Conservation (phyloP, 2,888 invertebrate genomes). For the Xanthorhoe spadicearia region DNA sequence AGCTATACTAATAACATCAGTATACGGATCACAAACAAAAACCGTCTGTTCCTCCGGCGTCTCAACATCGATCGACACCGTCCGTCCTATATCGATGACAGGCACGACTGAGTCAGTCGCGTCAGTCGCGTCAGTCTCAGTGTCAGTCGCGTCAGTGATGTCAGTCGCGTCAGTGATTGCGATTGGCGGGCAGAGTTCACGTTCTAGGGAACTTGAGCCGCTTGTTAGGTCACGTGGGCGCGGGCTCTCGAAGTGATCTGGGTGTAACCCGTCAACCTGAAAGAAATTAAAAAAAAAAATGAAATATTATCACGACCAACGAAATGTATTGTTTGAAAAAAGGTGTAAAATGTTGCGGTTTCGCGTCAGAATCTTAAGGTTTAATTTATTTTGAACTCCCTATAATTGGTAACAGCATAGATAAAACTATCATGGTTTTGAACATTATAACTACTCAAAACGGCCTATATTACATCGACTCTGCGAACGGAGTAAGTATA, state of each 20-base stretch:
- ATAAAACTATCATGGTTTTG: too few relatives aligned
- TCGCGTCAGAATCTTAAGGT: too few relatives aligned
- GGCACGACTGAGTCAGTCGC: slow-evolving; percentile 7
- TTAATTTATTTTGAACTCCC: too few relatives aligned
- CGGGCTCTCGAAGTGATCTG: slow-evolving; percentile 68
- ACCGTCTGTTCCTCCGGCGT: slow-evolving; percentile 72
- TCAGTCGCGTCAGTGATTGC: slow-evolving; percentile 6
- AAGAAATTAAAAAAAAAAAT: too few relatives aligned
- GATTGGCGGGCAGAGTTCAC: slow-evolving; percentile 59
- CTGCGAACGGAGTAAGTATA: too few relatives aligned
- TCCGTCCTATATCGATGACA: slow-evolving; percentile 22
- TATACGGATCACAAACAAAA: slow-evolving; percentile 67
- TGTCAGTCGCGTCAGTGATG: not conserved
- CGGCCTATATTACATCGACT: too few relatives aligned
- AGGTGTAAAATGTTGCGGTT: too few relatives aligned
- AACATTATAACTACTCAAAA: too few relatives aligned
- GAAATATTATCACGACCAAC: too few relatives aligned
- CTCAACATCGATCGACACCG: slow-evolving; percentile 47
- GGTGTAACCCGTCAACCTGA: slow-evolving; percentile 74
- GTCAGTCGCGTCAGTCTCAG: slow-evolving; percentile 1
- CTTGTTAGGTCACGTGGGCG: slow-evolving; percentile 62
- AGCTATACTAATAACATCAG: slow-evolving; percentile 67
- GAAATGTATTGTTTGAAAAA: too few relatives aligned
- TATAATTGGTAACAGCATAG: too few relatives aligned
- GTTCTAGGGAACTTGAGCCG: slow-evolving; percentile 73